Conservation (phyloP, 1,140 invertebrate genomes). For the Homarus americanus region DNA sequence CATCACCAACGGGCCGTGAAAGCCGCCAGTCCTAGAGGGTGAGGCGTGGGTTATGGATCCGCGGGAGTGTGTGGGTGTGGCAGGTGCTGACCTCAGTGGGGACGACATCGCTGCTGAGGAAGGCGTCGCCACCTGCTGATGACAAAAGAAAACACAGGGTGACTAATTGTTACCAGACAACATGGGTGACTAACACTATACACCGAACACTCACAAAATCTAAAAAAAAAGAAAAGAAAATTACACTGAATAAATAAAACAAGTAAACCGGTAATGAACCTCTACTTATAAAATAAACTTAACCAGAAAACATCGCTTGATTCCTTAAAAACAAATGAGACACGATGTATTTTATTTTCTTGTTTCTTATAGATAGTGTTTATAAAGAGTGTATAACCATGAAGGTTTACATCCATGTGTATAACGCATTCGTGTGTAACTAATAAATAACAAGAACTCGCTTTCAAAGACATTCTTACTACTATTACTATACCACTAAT, state of each 20-base stretch:
- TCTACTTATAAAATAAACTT: no score
- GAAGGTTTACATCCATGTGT: no score
- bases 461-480: no score
- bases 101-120: slow-evolving; percentile 47
- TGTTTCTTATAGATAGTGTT: no score
- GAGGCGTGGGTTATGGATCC: not conserved
- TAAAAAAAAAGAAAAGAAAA: not conserved
- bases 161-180: not conserved
- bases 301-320: no score
- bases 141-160: not conserved
- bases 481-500: no score
- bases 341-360: no score
- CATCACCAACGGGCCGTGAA: not conserved
- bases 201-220: not conserved
- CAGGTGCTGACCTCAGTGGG: not conserved
- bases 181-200: not conserved
- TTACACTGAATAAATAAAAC: not conserved
- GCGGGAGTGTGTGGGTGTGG: slow-evolving; percentile 12
- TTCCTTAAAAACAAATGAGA: no score
- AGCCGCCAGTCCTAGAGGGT: not conserved
- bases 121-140: slow-evolving; percentile 38
- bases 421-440: no score
- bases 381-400: no score
- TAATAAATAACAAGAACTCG: no score
- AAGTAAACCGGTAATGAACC: no score